Base-by-base conservation (phyloP, 1,140 invertebrate genomes). In the Polypedilum pembai region DNA sequence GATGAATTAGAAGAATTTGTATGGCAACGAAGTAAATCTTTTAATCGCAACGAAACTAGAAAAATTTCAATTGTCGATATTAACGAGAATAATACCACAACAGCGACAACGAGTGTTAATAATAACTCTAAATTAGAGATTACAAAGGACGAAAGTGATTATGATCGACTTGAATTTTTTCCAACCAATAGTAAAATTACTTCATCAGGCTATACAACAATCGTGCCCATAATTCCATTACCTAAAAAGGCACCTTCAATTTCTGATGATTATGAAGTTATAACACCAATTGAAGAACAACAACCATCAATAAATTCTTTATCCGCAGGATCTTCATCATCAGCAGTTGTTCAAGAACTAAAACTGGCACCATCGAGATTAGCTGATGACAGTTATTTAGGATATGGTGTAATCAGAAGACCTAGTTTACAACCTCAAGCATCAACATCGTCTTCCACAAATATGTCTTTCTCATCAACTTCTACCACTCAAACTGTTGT, bases 151-250 rank as follows among this genome's bases (percentile, higher is more conserved):
- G 76, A 77, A 45, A 81, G 83, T 76, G 83, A 75, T 78, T 93
- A 94, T 80, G 91, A 93, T 80, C 88, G 88, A 74, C 79, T 93
- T n/a, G 89, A 92, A 78, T 90, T 91, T 79, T 91, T 93, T 79
- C 90, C 90, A 0, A 86, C 86, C 40, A 87, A 85, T 76, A 92
- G 91, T 83, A 81, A 88, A 63, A 87, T 87, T 74, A 86, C 84
- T 77, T 86, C 86, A 3, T 85, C 89, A n/a, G 85, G 86, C 12
- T 93, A 92, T 78, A 91, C 90, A 77, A 82, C 81, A 10, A 81
- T 82, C 65, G 80, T 82, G 56, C 87, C 88, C 77, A 83, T 90
- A 10, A 83, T 85, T 8, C 80, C 85, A 45, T 84, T 85, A 1
- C 83, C 82, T 73, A 77, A 82, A 75, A 78, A 79, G 77, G 76